Percentiles rank a stretch among this genome's conserved stretches.
These are phyloP conservation scores for Erebia ligea DNA, from an alignment of 2,888 invertebrate genomes.

Conservation along the genomic window DNA sequence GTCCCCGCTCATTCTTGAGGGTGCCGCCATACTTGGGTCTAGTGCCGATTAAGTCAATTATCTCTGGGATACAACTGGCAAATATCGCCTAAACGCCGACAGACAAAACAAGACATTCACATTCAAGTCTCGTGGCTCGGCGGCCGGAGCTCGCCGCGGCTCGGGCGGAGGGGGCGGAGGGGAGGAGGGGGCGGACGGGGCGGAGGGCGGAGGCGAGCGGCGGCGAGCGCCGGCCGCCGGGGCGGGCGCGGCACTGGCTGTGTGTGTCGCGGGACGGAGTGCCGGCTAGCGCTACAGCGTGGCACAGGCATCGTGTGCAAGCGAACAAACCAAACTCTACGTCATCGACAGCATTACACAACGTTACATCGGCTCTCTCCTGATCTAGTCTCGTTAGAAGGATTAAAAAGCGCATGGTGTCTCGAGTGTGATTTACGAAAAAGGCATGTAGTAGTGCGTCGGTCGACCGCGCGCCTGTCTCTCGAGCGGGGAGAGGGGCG, in stretches of 20 bases:
- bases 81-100: conserved; percentile 97
- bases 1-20: conserved; percentile 99
- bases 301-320: conserved; percentile 85
- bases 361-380: conserved; percentile 83
- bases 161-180: conserved; percentile 54
- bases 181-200: conserved; percentile 51
- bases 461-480: conserved; percentile 81
- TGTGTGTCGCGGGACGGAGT: conserved; percentile 78
- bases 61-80: conserved; percentile 99
- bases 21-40: conserved; percentile 99
- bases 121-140: conserved; percentile 68
- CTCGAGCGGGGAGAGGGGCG: conserved; percentile 78
- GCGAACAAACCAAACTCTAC: conserved; percentile 84
- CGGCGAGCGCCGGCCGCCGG: conserved; percentile 43
- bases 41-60: conserved; percentile 99
- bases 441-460: conserved; percentile 82
- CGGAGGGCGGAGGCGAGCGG: conserved; percentile 58
- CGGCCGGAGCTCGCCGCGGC: conserved; percentile 13
- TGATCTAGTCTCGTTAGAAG: conserved; percentile 83
- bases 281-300: conserved; percentile 84
- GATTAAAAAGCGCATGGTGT: conserved; percentile 82
- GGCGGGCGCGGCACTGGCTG: conserved; percentile 80
- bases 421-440: conserved; percentile 81
- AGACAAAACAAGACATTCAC: conserved; percentile 85
- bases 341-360: conserved; percentile 83